Evolutionary conservation across 2,797 vertebrate species (phyloP), one percentile per base, ranked within the genome.

Genomic region (Pantherophis vulpinus): DNA sequence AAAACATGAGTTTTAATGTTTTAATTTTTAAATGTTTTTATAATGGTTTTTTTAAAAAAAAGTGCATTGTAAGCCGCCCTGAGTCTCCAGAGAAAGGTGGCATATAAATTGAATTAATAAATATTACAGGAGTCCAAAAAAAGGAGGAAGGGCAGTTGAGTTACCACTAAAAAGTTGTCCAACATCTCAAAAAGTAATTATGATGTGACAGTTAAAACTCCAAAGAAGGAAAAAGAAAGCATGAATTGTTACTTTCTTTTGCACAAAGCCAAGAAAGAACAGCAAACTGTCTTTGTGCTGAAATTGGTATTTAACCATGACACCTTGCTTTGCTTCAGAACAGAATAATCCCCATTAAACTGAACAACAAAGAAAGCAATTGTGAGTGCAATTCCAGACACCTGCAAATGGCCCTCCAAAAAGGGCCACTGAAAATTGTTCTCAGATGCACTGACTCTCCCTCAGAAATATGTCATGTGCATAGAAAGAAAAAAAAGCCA

Each of bases 131-230:
- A 88, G 47, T 88, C 66, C 51, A 47, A 20, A 56, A 61, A 59
- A 32, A 56, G 54, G 93, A 74, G 96, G 95, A 70, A 94, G 93
- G 94, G 60, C 91, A 89, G 37, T 90, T 87, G 32, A 96, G 94
- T 58, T 37, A 60, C 63, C 91, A 96, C 93, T 94, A 96, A 94
- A 97, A 97, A 95, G 95, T 95, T 97, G 94, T 94, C 92, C 32
- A 90, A 94, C 95, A 95, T 86, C 92, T 94, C 94, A 88, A 92
- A 93, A 97, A 61, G 56, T 90, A 94, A 70, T 93, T 56, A 83
- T 90, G 95, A 94, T 14, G n/a, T 0, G 2, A 25, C 23, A 92
- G 88, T 32, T 90, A 32, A 93, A 96, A 95, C 93, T 94, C 32
- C 59, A 37, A 93, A 92, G 94, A 92, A 27, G 9, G 6, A 51